Percentiles rank a stretch among this genome's conserved stretches.
phyloP scores from a whole-genome alignment of 2,797 vertebrate genomes.

The Phoeniculus purpureus region DNA sequence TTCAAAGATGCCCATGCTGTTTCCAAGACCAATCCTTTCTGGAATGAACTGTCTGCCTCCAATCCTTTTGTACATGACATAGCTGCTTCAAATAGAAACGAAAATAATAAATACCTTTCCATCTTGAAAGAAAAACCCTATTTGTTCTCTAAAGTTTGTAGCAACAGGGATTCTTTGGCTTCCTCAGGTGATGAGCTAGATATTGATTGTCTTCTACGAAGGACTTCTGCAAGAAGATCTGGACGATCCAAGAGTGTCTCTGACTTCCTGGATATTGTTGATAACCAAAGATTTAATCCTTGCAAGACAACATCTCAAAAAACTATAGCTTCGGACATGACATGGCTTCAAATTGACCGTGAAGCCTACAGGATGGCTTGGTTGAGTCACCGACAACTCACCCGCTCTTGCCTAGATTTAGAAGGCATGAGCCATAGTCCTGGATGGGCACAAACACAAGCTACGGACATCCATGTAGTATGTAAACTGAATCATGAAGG shows the following conservation, averaged over 20 bases:
- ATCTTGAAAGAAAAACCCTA: slow-evolving; percentile 79
- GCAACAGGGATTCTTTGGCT: slow-evolving; percentile 81
- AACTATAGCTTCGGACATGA: slow-evolving; percentile 82
- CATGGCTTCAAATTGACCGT: slow-evolving; percentile 89
- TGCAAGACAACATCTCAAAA: slow-evolving; percentile 63
- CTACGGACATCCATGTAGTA: slow-evolving; percentile 84
- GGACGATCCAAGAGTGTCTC: slow-evolving; percentile 90
- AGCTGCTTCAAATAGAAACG: slow-evolving; percentile 76
- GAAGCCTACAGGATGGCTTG: slow-evolving; percentile 97
- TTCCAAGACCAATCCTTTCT: slow-evolving; percentile 89
- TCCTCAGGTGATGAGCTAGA: slow-evolving; percentile 90
- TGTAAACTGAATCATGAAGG: slow-evolving; percentile 87
- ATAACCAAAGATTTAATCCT: slow-evolving; percentile 69
- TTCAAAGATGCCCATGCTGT: slow-evolving; percentile 61
- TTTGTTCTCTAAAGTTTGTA: slow-evolving; percentile 74
- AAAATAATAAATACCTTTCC: slow-evolving; percentile 69
- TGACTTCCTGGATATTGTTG: slow-evolving; percentile 87
- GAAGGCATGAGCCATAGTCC: slow-evolving; percentile 89
- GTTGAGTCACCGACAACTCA: slow-evolving; percentile 93
- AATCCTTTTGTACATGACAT: slow-evolving; percentile 96
- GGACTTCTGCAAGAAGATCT: slow-evolving; percentile 76
- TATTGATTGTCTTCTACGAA: slow-evolving; percentile 78
- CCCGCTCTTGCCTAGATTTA: slow-evolving; percentile 92
- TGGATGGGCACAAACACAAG: slow-evolving; percentile 98
- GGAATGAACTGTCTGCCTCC: slow-evolving; percentile 89